These are phyloP conservation scores for Bucorvus abyssinicus DNA, from an alignment of 2,797 vertebrate genomes.

Conservation along the genomic window DNA sequence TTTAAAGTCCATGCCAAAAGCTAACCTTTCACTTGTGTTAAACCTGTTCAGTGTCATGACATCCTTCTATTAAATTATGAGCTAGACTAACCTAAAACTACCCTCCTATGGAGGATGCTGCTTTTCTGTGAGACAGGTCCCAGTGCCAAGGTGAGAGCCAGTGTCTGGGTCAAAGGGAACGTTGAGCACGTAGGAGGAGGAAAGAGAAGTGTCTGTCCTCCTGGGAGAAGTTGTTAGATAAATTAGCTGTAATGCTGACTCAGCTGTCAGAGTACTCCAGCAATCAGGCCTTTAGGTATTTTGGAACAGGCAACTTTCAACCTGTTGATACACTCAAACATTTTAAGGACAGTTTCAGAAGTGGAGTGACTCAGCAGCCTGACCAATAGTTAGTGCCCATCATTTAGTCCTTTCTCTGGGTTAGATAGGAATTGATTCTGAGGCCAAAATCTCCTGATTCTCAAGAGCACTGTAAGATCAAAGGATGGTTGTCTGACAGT, in stretches of 20 bases:
- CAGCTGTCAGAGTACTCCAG: not conserved
- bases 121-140: not conserved
- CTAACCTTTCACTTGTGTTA: not conserved
- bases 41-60: not conserved
- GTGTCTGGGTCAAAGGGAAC: not conserved
- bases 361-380: not conserved
- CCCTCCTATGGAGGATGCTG: not conserved
- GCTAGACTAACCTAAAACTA: not conserved
- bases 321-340: not conserved
- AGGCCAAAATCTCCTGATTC: not conserved
- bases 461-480: not conserved
- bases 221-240: not conserved
- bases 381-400: not conserved
- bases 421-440: not conserved
- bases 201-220: not conserved
- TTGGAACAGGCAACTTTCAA: not conserved
- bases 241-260: not conserved
- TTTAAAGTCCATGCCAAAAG: not conserved
- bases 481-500: not conserved
- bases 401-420: not conserved
- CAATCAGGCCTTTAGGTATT: not conserved
- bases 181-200: accelerated
- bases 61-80: not conserved
- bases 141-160: not conserved
- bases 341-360: not conserved